Base-by-base conservation (phyloP, 2,888 invertebrate species). In the Balanococcus diminutus region DNA sequence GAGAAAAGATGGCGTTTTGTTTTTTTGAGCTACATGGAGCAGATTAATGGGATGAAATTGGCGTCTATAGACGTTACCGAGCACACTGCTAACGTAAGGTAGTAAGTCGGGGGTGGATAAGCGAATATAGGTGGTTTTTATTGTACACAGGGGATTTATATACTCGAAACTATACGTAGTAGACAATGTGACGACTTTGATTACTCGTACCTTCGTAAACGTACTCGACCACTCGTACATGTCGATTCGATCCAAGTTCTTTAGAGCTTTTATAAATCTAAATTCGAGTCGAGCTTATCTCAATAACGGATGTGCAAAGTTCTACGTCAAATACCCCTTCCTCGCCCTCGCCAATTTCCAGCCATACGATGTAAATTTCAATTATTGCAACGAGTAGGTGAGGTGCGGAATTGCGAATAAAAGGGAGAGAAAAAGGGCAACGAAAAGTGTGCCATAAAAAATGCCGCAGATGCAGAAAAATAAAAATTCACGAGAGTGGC, bases 1-100 rank as follows among this genome's bases (percentile, higher is more conserved):
- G 72, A 31, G 72, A n/a, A 72, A 72, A 31, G 72, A 72, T 72
- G 72, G 72, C 61, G 61, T 28, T 72, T 72, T 2, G 31, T 72
- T 72, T 72, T 72, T 72, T 72, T 31, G 16, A 32, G n/a, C 72
- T 72, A 28, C 32, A 72, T 72, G 72, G 72, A 72, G 72, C 72
- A 72, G 72, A 72, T 72, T 72, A 31, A 72, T 72, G 28, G 32
- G 72, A 16, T 25, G 25, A 8, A 61, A 61, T 61, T 61, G 9
- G 61, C 2, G 25, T 9, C 25, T 25, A 14, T 25, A n/a, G 46
- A 46, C 5, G 46, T n/a, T n/a, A n/a, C n/a, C n/a, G n/a, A n/a
- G n/a, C 1, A 46, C 46, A 9, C 39, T 46, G 9, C 9, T 39
- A 39, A 5, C 39, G 39, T 39, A 39, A 5, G 9, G 8, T 39